Evolutionary conservation across 1,140 invertebrate species (phyloP).

Genomic region (Ceratina australensis): DNA sequence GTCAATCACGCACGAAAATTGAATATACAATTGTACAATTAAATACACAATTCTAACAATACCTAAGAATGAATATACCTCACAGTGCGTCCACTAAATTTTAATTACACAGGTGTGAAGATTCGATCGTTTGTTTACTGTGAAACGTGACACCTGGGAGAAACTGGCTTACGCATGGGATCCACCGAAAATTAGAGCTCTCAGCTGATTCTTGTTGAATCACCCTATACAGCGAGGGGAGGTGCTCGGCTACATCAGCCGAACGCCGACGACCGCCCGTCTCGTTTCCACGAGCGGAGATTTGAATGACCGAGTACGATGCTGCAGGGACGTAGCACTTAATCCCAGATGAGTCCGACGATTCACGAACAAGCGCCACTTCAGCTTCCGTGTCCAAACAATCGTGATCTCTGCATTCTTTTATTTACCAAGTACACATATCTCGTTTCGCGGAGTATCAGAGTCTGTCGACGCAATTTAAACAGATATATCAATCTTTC

Average conservation of each 20-base stretch:
- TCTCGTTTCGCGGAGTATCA: no score
- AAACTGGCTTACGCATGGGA: conserved; percentile 43
- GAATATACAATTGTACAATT: no score
- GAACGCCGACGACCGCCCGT: conserved; percentile 35
- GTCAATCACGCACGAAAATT: no score
- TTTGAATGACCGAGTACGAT: conserved; percentile 67
- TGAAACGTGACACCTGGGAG: neutral
- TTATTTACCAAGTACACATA: no score
- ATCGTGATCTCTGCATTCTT: neutral
- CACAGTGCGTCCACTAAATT: no score
- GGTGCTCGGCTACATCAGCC: conserved; percentile 44
- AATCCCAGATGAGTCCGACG: conserved; percentile 8
- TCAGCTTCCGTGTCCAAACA: neutral
- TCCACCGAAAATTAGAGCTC: conserved; percentile 55
- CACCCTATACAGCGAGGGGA: conserved; percentile 51
- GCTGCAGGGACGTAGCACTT: conserved; percentile 49
- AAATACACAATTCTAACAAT: no score
- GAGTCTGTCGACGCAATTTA: no score
- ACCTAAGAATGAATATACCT: no score
- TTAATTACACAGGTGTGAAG: no score
- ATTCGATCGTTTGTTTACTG: no score
- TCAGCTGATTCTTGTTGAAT: conserved; percentile 58
- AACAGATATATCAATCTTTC: no score
- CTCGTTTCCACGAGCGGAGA: conserved; percentile 64
- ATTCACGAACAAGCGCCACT: neutral